These are phyloP conservation scores for Anguilla rostrata DNA, from an alignment of 2,113 vertebrate species.

Conservation along the genomic window DNA sequence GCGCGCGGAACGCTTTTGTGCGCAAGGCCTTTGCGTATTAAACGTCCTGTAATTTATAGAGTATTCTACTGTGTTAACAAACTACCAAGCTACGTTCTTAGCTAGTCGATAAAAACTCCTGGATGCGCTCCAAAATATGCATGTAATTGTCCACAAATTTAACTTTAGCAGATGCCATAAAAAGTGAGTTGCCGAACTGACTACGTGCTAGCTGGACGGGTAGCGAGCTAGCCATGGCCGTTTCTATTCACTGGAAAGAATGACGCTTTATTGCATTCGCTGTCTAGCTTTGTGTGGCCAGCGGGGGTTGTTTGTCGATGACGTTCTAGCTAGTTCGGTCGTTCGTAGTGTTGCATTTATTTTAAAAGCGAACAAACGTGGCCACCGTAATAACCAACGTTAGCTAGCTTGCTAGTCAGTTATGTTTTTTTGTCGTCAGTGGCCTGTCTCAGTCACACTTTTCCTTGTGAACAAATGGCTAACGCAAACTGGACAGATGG, in stretches of 20 bases:
- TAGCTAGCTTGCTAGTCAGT: neutral
- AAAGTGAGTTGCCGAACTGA: neutral
- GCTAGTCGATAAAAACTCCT: neutral
- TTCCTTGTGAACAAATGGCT: neutral
- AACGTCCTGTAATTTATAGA: too few relatives aligned
- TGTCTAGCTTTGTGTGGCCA: neutral
- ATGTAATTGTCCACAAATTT: neutral
- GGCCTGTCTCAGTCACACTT: neutral
- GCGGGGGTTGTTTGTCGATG: neutral
- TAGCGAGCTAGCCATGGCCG: neutral
- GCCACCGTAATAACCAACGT: neutral
- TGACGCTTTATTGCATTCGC: neutral
- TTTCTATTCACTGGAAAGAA: neutral
- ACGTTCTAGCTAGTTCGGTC: neutral
- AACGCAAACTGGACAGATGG: neutral
- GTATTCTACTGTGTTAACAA: too few relatives aligned
- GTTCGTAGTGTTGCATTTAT: neutral
- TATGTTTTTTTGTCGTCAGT: neutral
- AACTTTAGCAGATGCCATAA: neutral
- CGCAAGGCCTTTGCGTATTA: constrained; percentile 42
- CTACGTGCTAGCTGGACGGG: neutral
- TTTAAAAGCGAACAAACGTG: neutral
- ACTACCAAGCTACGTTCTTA: neutral
- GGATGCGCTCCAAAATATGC: neutral
- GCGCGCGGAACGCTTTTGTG: neutral